A percentile compares a stretch with the other conserved stretches of the same genome.
phyloP scores from a whole-genome alignment of 2,113 vertebrate species.

The Pao palembangensis region DNA sequence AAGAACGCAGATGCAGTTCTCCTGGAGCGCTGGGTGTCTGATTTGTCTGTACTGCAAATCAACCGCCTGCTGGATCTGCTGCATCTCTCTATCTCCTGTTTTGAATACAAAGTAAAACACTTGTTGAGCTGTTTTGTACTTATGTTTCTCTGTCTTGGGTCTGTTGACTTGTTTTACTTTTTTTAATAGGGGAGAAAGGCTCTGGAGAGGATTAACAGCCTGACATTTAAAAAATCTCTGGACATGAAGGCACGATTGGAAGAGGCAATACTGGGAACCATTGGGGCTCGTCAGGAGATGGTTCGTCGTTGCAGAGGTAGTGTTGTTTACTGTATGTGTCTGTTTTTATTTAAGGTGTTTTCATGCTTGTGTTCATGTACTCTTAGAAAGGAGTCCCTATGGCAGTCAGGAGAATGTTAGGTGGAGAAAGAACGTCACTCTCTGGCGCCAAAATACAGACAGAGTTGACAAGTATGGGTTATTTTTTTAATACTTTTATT shows the following conservation, averaged over 20 bases:
- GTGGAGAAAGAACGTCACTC: slow-evolving; percentile 88
- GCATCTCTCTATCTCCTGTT: slow-evolving; percentile 85
- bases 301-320: slow-evolving; percentile 85
- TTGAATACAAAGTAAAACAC: slow-evolving; percentile 85
- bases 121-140: neutral
- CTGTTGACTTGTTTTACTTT: neutral
- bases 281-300: slow-evolving; percentile 90
- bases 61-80: slow-evolving; percentile 86
- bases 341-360: slow-evolving; percentile 8
- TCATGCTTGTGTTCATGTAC: slow-evolving; percentile 9
- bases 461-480: slow-evolving; percentile 85
- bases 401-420: slow-evolving; percentile 88
- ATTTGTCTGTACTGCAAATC: slow-evolving; percentile 83
- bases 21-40: slow-evolving; percentile 84
- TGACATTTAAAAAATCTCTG: slow-evolving; percentile 91
- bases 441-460: slow-evolving; percentile 87
- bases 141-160: neutral
- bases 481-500: slow-evolving; percentile 10
- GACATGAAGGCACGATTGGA: slow-evolving; percentile 92
- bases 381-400: slow-evolving; percentile 83
- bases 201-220: slow-evolving; percentile 87
- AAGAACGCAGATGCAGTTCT: slow-evolving; percentile 82
- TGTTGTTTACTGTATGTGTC: neutral
- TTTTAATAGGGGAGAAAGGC: slow-evolving; percentile 80
- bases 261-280: slow-evolving; percentile 88